Evolutionary conservation across 2,797 vertebrate genomes (phyloP).

Genomic region (Tinamus major): DNA sequence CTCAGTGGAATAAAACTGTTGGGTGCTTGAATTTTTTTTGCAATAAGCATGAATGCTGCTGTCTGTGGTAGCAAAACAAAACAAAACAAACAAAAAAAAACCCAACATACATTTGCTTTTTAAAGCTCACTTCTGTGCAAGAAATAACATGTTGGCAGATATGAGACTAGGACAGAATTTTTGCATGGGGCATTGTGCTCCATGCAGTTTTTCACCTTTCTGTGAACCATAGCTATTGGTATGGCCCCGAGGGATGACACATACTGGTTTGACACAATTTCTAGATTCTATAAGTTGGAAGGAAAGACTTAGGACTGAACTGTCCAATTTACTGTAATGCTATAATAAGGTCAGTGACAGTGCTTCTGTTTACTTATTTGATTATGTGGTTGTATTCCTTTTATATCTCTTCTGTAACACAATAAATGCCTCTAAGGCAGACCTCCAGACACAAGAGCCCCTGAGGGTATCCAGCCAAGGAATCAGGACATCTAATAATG

Average conservation of each 20-base stretch:
- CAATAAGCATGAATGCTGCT: neutral
- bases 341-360: neutral
- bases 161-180: neutral
- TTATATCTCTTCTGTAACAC: constrained; percentile 14
- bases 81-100: neutral
- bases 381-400: neutral
- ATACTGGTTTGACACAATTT: neutral
- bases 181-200: neutral
- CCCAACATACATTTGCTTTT: neutral
- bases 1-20: neutral
- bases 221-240: neutral
- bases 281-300: neutral
- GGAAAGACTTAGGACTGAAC: constrained; percentile 20
- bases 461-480: neutral
- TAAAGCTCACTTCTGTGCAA: neutral
- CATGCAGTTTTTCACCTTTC: neutral
- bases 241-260: neutral
- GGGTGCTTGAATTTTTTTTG: neutral
- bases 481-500: neutral
- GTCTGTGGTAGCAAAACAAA: neutral
- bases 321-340: neutral
- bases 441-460: constrained; percentile 15
- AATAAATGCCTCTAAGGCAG: neutral
- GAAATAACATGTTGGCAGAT: neutral
- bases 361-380: neutral